Evolutionary conservation across 2,888 invertebrate genomes (phyloP), one percentile per base, ranked within the genome.

Genomic region (Ophion ventricosus): DNA sequence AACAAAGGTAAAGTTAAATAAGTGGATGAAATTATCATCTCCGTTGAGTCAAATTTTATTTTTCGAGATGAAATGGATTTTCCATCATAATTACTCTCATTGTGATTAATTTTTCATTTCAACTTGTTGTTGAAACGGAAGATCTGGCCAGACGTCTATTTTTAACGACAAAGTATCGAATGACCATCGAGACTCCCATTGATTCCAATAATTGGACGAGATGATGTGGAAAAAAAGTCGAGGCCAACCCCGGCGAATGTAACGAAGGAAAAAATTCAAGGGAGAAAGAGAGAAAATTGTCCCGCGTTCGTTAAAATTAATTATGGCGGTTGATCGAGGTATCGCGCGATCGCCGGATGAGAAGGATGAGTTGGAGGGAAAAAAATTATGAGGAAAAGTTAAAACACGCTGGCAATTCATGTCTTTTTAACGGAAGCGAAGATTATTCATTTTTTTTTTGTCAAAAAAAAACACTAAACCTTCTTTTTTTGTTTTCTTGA

Each of bases 161-260:
- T 70, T 26, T 57, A 70, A 54, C 35, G 43, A 56, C 43, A 25
- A 72, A 54, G 66, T 77, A 82, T 82, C 82, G 72, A 72, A 49
- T 72, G 25, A 66, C 70, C 76, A 66, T 77, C 57, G 72, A 72
- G 49, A 74, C 82, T 57, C 59, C 17, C 70, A 56, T 81, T 81
- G 67, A 72, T 76, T 40, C 59, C 57, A 26, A 77, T 66, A 72
- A 56, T 59, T 20, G 43, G 64, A 57, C 49, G 23, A 49, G 59
- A 72, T 66, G 57, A 59, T 26, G 59, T 49, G 57, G 43, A 59
- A 56, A 54, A 70, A 56, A 54, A 70, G 10, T 40, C 40, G 61
- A 70, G 49, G 59, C 59, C 17, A 76, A 8, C 20, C n/a, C 61
- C 20, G 49, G 29, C n/a, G 49, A 69, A 56, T 56, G 25, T 76